Percentiles rank a stretch among this genome's conserved stretches.
Conservation (phyloP, 2,888 invertebrate genomes). For the Chymomyza procnemis region DNA sequence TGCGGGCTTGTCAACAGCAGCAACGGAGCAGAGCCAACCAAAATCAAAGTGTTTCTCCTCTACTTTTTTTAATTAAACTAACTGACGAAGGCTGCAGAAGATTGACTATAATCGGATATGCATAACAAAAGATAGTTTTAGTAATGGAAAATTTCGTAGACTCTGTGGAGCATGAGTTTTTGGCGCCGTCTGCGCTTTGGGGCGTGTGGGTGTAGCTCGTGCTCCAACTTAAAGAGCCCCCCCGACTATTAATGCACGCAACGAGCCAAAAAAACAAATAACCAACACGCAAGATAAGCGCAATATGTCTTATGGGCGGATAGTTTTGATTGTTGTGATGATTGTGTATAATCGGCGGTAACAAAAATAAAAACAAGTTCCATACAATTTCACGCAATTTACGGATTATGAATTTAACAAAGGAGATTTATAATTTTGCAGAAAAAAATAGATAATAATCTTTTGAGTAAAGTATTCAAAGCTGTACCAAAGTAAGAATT, state of each 20-base stretch:
- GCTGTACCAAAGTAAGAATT: no score
- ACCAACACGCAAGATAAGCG: constrained; percentile 6
- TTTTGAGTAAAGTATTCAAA: no score
- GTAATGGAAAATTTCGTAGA: constrained; percentile 45
- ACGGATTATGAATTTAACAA: background rate
- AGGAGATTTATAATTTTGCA: background rate
- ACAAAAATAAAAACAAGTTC: background rate
- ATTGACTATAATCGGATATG: constrained; percentile 5
- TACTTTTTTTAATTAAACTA: constrained; percentile 59
- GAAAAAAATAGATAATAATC: no score
- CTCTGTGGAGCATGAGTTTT: constrained; percentile 25
- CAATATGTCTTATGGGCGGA: background rate
- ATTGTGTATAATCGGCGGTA: background rate
- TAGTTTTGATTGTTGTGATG: background rate
- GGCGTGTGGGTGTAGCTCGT: constrained; percentile 46
- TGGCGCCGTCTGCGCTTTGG: constrained; percentile 23
- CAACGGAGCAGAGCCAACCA: constrained; percentile 25
- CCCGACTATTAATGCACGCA: constrained; percentile 53
- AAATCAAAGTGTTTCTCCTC: constrained; percentile 36
- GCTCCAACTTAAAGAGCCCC: constrained; percentile 21
- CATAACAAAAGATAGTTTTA: constrained; percentile 28
- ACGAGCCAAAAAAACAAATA: constrained; percentile 38
- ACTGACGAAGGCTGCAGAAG: constrained; percentile 39
- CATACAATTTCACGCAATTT: background rate
- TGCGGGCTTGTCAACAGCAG: constrained; percentile 37